Conservation (phyloP, 2,888 invertebrate genomes). For the Pseudococcus viburni region DNA sequence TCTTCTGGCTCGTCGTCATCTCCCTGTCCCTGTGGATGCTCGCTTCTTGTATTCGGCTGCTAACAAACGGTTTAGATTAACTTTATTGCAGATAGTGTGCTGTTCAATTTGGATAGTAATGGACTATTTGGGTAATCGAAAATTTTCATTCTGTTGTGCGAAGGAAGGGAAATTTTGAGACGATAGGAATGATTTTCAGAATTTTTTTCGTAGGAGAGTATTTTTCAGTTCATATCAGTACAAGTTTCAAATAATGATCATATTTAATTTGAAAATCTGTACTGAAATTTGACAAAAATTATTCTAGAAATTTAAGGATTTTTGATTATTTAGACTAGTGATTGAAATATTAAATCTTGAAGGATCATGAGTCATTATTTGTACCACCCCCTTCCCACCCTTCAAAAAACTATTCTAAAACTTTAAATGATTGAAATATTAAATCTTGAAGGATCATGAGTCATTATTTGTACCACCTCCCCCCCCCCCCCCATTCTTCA, state of each 20-base stretch:
- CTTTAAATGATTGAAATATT: no score
- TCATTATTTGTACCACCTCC: no score
- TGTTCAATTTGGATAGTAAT: background rate
- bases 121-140: background rate
- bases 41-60: background rate
- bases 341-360: no score
- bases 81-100: background rate
- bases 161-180: background rate
- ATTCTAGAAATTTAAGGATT: background rate
- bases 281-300: background rate
- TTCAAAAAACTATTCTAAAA: no score
- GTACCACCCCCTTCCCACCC: no score
- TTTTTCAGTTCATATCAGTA: no score
- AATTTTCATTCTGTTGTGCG: background rate
- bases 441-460: no score
- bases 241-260: background rate
- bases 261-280: background rate
- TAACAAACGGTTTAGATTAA: background rate
- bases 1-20: background rate
- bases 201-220: no score
- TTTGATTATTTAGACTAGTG: no score
- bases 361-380: no score
- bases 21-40: background rate
- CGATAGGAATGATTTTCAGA: no score
- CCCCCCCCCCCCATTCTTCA: no score